Base-by-base conservation (phyloP, 2,888 invertebrate genomes). In the Eucera pruinosa region DNA sequence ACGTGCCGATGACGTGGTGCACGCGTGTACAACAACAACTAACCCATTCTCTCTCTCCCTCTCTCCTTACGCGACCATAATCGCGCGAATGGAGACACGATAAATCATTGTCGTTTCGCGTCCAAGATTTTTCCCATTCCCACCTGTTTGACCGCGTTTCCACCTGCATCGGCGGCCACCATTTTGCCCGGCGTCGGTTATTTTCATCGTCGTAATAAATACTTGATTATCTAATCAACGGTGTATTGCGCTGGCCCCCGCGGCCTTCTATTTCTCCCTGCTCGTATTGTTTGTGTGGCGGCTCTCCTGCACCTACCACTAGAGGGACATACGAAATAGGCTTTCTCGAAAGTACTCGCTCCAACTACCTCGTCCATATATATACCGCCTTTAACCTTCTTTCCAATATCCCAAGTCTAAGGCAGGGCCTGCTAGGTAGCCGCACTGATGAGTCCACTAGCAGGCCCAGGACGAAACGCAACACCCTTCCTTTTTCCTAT, bases 191-290 rank as follows among this genome's bases (percentile, higher is more conserved):
- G 18, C 39, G 52, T 30, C 18, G 20, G 57, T 68, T 74, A 64
- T 68, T 68, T 54, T 36, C 52, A 60, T 64, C 64, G 68, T 33
- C 5, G 66, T 50, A 74, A 74, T 74, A 77, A 64, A 74, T 74
- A 68, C 48, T 39, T 43, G 68, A 77, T 77, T 74, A 77, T 60
- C 68, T 76, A 76, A 76, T 76, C 76, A 66, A 76, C 64, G 64
- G 41, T 66, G 55, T 73, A 66, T 71, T 64, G 48, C 36, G 13
- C n/a, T n/a, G n/a, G n/a, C n/a, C 5, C 11, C 18, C 27, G 23
- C n/a, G 43, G 6, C 33, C 13, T 70, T 52, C 57, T 74, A 45
- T 74, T 71, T 74, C 72, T 58, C 50, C 48, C 55, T 27, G 48
- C 39, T n/a, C n/a, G n/a, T n/a, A n/a, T n/a, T n/a, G n/a, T n/a